Evolutionary conservation across 2,113 vertebrate genomes (phyloP).

Genomic region (Sapajus apella): DNA sequence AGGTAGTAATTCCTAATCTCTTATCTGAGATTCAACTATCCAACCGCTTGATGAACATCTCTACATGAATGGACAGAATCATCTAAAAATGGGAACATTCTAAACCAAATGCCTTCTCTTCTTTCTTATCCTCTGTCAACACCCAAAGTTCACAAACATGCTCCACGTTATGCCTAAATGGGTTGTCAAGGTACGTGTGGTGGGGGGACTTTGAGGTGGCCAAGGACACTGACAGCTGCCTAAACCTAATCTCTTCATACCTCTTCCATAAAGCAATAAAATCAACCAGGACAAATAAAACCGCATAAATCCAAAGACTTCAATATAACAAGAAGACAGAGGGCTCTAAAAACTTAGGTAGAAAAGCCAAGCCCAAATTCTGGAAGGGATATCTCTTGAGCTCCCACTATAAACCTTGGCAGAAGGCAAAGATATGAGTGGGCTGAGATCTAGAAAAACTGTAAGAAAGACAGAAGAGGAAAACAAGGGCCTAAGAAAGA

Average conservation of each 20-base stretch:
- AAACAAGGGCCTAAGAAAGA: background rate
- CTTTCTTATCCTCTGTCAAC: background rate
- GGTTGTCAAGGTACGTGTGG: background rate
- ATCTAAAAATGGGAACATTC: background rate
- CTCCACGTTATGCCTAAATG: background rate
- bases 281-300: background rate
- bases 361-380: background rate
- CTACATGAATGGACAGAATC: background rate
- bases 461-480: background rate
- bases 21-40: background rate
- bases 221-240: background rate
- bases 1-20: background rate
- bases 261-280: background rate
- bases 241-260: background rate
- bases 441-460: background rate
- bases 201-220: background rate
- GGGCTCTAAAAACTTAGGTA: background rate
- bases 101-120: background rate
- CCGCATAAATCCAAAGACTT: background rate
- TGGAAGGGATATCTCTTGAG: background rate
- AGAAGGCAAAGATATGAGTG: background rate
- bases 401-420: background rate
- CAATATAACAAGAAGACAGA: background rate
- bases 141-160: background rate
- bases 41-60: background rate